Conservation (phyloP, 2,797 vertebrate genomes). For the Galaxias olidus region DNA sequence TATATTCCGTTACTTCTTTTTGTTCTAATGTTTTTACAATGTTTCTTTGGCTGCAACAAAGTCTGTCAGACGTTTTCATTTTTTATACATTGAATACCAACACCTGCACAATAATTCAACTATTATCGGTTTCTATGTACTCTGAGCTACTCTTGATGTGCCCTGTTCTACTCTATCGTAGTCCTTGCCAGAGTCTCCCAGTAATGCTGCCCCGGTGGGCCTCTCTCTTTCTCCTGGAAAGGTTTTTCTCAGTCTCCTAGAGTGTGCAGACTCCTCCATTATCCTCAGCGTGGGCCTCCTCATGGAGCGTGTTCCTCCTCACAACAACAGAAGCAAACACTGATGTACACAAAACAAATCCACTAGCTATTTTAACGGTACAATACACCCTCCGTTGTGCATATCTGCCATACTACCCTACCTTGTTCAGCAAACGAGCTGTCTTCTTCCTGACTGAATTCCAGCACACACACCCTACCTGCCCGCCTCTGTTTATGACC, state of each 20-base stretch:
- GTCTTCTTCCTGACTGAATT: neutral
- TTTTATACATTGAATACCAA: no score
- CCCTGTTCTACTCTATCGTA: neutral
- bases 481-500: neutral
- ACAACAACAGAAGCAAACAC: neutral
- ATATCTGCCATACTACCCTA: neutral
- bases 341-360: neutral
- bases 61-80: no score
- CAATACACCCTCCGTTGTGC: neutral
- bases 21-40: no score
- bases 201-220: neutral
- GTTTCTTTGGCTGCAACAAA: no score
- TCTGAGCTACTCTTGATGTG: neutral
- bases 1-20: no score
- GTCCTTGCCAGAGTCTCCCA: constrained; percentile 2
- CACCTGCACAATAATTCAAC: no score
- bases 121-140: neutral
- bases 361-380: no score
- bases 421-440: neutral
- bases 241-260: neutral
- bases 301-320: neutral
- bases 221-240: neutral
- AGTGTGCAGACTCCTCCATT: neutral
- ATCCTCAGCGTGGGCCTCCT: neutral
- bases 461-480: neutral